Evolutionary conservation across 2,113 vertebrate species (phyloP), one percentile per base, ranked within the genome.

Genomic region (Seriola rivoliana): DNA sequence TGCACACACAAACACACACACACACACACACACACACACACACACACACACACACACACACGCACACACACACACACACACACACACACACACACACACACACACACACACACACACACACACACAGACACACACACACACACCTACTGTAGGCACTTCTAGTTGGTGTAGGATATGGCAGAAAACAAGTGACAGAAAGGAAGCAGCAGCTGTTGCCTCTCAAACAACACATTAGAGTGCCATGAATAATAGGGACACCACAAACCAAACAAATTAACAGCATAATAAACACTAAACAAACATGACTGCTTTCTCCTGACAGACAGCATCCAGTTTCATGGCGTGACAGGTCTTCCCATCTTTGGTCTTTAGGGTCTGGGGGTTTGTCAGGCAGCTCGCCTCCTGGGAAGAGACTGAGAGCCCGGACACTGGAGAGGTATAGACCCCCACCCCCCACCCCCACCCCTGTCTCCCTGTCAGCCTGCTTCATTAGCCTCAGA

Each of bases 341-440:
- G 44, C 10, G 8, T 78, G 87, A 74, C 78, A 81, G 82, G 68
- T 81, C 68, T 69, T 80, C 69, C 52, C 71, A 29, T 80, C 78
- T 74, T 44, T 81, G 66, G 79, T 81, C 55, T 84, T 79, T 54
- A 58, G 84, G 71, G 84, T 84, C 55, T 38, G 14, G 63, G 57
- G 68, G 71, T 76, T 89, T 91, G 88, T 85, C 80, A 82, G 67
- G 80, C 86, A 81, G 78, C 29, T 75, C 5, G 16, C 71, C 89
- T 88, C 84, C 75, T 78, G 84, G 85, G 87, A 85, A 29, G 87
- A 65, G 78, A 50, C 50, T 5, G 7, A 60, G 64, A 68, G 71
- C 36, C 62, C 85, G 70, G 78, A 84, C 82, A 57, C 80, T 72
- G 60, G 38, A 65, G 81, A 87, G 78, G 78, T 82, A 60, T 55